phyloP scores from a whole-genome alignment of 2,113 vertebrate genomes.

The Aegithalos caudatus region DNA sequence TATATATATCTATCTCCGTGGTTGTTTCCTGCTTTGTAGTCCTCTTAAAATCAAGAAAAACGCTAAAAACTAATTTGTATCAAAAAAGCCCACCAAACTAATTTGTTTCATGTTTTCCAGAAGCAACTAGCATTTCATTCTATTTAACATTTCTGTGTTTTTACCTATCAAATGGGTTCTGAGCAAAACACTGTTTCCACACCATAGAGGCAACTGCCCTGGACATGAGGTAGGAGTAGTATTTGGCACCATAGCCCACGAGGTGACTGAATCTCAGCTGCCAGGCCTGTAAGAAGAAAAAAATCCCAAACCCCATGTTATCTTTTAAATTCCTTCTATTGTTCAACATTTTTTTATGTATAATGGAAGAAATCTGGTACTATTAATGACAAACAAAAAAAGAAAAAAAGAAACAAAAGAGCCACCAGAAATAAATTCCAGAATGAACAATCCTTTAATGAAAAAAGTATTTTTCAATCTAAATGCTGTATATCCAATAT shows the following conservation, averaged over 20 bases:
- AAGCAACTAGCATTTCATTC: not conserved
- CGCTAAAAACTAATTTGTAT: not conserved
- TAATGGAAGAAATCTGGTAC: not conserved
- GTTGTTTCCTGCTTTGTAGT: not conserved
- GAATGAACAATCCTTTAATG: not conserved
- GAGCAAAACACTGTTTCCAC: constrained; percentile 93
- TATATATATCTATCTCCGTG: not conserved
- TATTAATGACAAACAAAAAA: not conserved
- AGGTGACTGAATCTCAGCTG: constrained; percentile 96
- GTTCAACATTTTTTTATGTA: not conserved
- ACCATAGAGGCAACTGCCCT: constrained; percentile 97
- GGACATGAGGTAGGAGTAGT: constrained; percentile 98
- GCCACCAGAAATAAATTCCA: not conserved
- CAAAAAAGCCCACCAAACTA: not conserved
- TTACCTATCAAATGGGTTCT: constrained; percentile 93
- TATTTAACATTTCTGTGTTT: not conserved
- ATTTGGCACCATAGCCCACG: constrained; percentile 95
- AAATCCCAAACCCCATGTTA: not conserved
- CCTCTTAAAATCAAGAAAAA: not conserved
- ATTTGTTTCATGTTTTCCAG: not conserved
- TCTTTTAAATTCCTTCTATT: not conserved
- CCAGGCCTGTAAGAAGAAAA: constrained; percentile 84
- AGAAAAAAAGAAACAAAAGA: fast-evolving
- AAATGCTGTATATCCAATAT: not conserved
- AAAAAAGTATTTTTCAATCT: not conserved